Percentiles rank a stretch among this genome's conserved stretches.
These are phyloP conservation scores for Mesorhabditis spiculigera DNA, from an alignment of 2,888 invertebrate species.

Conservation along the genomic window DNA sequence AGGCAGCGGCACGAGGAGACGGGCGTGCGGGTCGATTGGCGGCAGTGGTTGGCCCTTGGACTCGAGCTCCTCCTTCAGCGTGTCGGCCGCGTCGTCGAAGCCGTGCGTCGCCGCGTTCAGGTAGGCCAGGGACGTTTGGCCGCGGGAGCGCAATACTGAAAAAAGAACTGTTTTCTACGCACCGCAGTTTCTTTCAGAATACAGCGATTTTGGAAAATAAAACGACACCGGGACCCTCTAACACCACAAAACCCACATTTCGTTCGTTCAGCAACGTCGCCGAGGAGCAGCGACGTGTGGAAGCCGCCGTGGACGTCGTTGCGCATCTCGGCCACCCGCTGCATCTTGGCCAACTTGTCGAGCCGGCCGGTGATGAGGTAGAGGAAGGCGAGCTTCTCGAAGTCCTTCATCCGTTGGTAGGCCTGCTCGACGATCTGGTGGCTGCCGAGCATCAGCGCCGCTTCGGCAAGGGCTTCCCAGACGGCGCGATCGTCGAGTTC, in stretches of 20 bases:
- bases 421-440: constrained; percentile 81
- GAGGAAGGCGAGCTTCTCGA: constrained; percentile 76
- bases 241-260: constrained; percentile 61
- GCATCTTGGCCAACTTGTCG: constrained; percentile 96
- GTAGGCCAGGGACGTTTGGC: constrained; percentile 73
- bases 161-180: not conserved
- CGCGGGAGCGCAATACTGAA: constrained; percentile 68
- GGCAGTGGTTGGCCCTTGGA: constrained; percentile 64
- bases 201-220: too few species aligned
- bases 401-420: not conserved
- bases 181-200: too few species aligned
- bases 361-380: constrained; percentile 93
- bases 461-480: constrained; percentile 91
- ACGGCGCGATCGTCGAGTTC: constrained; percentile 86
- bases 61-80: constrained; percentile 62
- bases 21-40: constrained; percentile 73
- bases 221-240: too few species aligned
- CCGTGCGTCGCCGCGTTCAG: constrained; percentile 90
- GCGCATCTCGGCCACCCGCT: constrained; percentile 95
- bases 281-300: constrained; percentile 85
- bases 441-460: constrained; percentile 78
- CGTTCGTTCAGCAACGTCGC: constrained; percentile 84
- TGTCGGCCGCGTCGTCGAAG: constrained; percentile 75
- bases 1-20: constrained; percentile 77
- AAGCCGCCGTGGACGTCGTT: constrained; percentile 95